Conservation (phyloP, 2,113 vertebrate species). For the Pardalotus punctatus region DNA sequence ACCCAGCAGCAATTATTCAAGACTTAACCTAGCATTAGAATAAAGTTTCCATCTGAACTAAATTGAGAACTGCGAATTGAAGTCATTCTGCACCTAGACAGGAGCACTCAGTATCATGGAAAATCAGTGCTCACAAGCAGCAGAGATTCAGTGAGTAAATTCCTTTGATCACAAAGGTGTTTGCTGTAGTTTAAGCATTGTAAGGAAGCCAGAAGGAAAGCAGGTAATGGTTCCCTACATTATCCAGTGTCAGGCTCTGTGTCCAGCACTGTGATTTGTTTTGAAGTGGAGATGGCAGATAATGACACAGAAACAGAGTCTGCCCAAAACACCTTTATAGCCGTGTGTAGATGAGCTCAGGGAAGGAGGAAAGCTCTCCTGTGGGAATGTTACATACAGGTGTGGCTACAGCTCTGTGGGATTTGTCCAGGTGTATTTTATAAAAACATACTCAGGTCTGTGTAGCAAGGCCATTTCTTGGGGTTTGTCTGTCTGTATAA, state of each 20-base stretch:
- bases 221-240: not conserved
- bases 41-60: not conserved
- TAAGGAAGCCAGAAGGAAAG: not conserved
- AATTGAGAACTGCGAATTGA: not conserved
- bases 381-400: accelerated
- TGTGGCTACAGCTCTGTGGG: not conserved
- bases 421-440: not conserved
- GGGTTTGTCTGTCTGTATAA: not conserved
- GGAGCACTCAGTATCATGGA: not conserved
- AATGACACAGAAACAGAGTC: not conserved
- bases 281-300: not conserved
- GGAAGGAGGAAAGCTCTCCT: not conserved
- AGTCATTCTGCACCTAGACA: not conserved
- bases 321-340: not conserved
- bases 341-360: accelerated
- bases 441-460: not conserved
- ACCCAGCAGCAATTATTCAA: not conserved
- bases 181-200: not conserved
- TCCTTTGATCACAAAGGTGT: not conserved
- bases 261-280: not conserved
- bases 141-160: not conserved
- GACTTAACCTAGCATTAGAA: not conserved
- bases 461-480: not conserved
- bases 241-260: not conserved
- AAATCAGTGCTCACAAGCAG: not conserved